Percentiles rank a stretch among this genome's conserved stretches.
Evolutionary conservation across 2,797 vertebrate genomes (phyloP).

Genomic region (Taeniopygia guttata): DNA sequence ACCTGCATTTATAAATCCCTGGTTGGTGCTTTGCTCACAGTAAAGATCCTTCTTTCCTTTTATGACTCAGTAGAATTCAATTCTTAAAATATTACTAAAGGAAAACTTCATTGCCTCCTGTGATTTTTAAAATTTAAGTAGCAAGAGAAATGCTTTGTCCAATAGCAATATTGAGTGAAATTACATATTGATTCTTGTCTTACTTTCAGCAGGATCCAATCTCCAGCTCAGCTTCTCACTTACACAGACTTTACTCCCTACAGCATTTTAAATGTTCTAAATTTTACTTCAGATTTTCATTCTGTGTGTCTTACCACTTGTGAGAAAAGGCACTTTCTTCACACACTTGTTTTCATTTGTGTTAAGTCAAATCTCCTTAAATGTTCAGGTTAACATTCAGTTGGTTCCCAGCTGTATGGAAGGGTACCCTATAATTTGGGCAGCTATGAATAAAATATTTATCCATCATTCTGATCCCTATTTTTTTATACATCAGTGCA

Average conservation of each 20-base stretch:
- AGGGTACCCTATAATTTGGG: background rate
- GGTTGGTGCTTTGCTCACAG: background rate
- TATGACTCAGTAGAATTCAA: background rate
- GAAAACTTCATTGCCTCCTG: background rate
- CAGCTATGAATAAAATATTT: background rate
- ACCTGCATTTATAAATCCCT: background rate
- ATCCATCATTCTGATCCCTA: background rate
- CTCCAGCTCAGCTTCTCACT: background rate
- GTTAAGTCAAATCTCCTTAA: background rate
- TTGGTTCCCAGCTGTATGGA: background rate
- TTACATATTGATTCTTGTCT: background rate
- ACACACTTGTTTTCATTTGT: background rate
- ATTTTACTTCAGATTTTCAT: background rate
- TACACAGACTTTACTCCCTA: background rate
- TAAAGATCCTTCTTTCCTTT: background rate
- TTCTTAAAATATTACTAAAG: background rate
- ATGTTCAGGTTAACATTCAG: rapidly evolving
- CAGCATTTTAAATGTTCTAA: background rate
- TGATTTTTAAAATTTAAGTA: background rate
- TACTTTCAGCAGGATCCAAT: background rate
- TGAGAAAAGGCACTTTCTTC: background rate
- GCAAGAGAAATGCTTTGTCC: background rate
- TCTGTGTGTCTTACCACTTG: background rate
- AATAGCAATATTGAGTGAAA: background rate
- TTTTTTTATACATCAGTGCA: background rate